Base-by-base conservation (phyloP, 2,113 vertebrate species). In the Jaculus jaculus region DNA sequence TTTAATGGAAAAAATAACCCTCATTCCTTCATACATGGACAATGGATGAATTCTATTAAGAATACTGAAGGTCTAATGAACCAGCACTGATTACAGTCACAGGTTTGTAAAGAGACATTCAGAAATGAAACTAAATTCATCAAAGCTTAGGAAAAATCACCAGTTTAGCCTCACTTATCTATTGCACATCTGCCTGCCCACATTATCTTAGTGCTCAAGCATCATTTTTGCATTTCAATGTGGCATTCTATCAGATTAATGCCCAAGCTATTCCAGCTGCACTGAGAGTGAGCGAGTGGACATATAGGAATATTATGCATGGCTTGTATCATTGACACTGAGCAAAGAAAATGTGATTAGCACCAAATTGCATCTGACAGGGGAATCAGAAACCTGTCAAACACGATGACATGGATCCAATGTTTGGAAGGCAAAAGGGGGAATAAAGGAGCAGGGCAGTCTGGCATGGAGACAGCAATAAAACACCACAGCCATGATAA, bases 341-440 rank as follows among this genome's bases (percentile, higher is more conserved):
- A 97, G 98, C 97, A 98, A 98, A 98, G 98, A 98, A 98, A 98
- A 98, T 98, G 98, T 98, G 98, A 98, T 98, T 98, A 99, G 98
- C 98, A 97, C 98, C 98, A 98, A 99, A 99, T 98, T 98, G 99
- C 98, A 99, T 99, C 97, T 99, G 99, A 99, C 99, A 98, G 96
- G 98, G 98, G 98, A 99, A 99, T 99, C 98, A 99, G 98, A 99
- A 99, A 99, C 98, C 99, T 99, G 99, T 99, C 99, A 99, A 98
- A 99, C 98, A 98, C 98, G 98, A 99, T 99, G 98, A 99, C 98
- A 99, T 98, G 98, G 98, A 98, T 98, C 98, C 98, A 98, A 97
- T 98, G 98, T 98, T 98, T 98, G 96, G 97, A 98, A 98, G 98
- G 97, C 96, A 97, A 98, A 98, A 97, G 88, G 96, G 96, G 95